These are phyloP conservation scores for Ormyrus thymus DNA, from an alignment of 2,888 invertebrate species.

Conservation along the genomic window DNA sequence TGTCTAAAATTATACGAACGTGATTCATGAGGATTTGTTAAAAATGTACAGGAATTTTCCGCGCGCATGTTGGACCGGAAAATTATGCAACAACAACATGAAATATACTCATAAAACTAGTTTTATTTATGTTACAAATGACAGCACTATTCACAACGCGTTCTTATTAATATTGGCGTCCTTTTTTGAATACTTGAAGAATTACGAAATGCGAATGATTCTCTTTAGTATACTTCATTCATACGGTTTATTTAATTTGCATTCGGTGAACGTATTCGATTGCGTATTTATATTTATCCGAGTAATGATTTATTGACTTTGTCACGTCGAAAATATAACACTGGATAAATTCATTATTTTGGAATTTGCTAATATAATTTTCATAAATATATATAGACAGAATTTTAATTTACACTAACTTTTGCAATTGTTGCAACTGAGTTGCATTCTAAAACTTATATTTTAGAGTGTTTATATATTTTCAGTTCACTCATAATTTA, in stretches of 20 bases:
- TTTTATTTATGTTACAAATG: conserved; percentile 20
- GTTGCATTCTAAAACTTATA: no score
- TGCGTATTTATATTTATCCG: conserved; percentile 16
- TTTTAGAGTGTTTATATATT: no score
- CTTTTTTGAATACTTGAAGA: conserved; percentile 10
- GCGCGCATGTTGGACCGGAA: not conserved
- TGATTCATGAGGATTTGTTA: conserved; percentile 5
- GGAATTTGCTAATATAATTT: conserved; percentile 21
- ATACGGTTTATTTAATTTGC: conserved; percentile 25
- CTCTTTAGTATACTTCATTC: conserved; percentile 18
- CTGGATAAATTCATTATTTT: conserved; percentile 27
- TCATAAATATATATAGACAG: conserved; percentile 3
- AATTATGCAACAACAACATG: conserved; percentile 20
- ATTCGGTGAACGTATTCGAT: conserved; percentile 13
- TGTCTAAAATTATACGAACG: conserved; percentile 2
- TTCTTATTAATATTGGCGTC: conserved; percentile 22
- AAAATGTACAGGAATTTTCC: not conserved
- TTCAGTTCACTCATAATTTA: no score
- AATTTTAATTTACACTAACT: not conserved
- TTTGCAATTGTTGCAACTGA: no score
- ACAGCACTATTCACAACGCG: conserved; percentile 19
- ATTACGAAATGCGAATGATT: conserved; percentile 13
- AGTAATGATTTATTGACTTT: conserved; percentile 29
- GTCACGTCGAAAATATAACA: conserved; percentile 20
- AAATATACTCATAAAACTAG: conserved; percentile 18